These are phyloP conservation scores for Petrocephalus schoutedeni DNA, from an alignment of 2,797 vertebrate genomes.

Conservation along the genomic window DNA sequence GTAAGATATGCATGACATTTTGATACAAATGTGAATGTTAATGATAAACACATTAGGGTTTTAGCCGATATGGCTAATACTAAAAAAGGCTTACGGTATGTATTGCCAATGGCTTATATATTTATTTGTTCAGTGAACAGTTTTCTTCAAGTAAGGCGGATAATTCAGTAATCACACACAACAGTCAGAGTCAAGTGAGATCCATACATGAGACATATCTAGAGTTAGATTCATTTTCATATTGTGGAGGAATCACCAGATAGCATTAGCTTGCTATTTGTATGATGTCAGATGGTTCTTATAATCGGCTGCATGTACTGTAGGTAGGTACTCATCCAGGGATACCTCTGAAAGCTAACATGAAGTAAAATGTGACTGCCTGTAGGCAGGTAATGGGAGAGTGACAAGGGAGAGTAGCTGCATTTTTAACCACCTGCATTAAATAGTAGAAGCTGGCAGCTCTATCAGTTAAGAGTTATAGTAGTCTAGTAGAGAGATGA, in stretches of 20 bases:
- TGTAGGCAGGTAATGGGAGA: background rate
- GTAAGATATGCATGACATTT: background rate
- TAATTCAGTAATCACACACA: background rate
- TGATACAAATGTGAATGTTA: background rate
- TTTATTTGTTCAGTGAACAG: background rate
- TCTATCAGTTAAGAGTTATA: background rate
- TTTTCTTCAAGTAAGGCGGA: background rate
- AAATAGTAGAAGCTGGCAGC: background rate
- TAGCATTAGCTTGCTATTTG: background rate
- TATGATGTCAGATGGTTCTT: background rate
- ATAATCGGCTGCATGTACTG: background rate
- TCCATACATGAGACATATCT: background rate
- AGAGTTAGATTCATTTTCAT: background rate
- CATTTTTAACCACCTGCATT: background rate
- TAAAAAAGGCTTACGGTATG: no score
- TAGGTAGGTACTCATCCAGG: background rate
- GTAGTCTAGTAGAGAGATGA: background rate
- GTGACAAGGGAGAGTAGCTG: background rate
- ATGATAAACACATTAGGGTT: background rate
- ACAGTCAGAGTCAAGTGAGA: background rate
- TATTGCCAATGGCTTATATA: background rate
- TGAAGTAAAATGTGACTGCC: background rate
- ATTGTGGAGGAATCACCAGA: background rate
- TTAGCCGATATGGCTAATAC: background rate
- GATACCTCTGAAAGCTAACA: background rate